Base-by-base conservation (phyloP, 2,888 invertebrate genomes). In the Yponomeuta cagnagella region DNA sequence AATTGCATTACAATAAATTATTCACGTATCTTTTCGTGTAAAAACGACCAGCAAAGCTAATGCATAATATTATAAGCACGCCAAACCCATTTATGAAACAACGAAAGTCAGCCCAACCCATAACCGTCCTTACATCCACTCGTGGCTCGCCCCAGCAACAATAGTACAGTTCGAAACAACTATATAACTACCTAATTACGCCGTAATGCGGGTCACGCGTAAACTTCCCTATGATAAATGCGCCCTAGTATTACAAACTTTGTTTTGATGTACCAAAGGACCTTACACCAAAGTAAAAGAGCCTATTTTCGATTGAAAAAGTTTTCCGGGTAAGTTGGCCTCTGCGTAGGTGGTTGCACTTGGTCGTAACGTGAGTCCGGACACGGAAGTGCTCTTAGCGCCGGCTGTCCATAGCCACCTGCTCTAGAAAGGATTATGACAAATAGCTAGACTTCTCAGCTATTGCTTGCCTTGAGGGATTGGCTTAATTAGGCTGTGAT, bases 331-430 rank as follows among this genome's bases (percentile, higher is more conserved):
- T 65, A 76, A 78, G 77, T 78, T 79, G 79, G 82, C 83, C 78
- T 74, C 75, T 78, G 15, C 52, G 74, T 80, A 85, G 84, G 83
- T 84, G 84, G 78, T 73, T 69, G 75, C 74, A 75, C 77, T 79
- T 65, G 65, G 65, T 30, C 65, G 12, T 65, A 31, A 65, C 12
- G 33, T 12, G 65, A 33, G 30, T 30, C 70, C 73, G 72, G 52
- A 78, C 78, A 77, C 72, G 75, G 73, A 75, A 75, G 72, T 70
- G 76, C 77, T 77, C 75, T 77, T 75, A 77, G 74, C 71, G 72
- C 48, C 66, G 70, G n/a, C 48, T 15, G 58, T 64, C 74, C 80
- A 83, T 79, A 58, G 52, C 81, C 83, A 84, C 72, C 72, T 72
- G 72, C 48, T 69, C 68, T 65, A 64, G 66, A 48, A 33, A 70